Evolutionary conservation across 2,888 invertebrate species (phyloP), one percentile per base, ranked within the genome.

Genomic region (Pristionchus exspectatus): DNA sequence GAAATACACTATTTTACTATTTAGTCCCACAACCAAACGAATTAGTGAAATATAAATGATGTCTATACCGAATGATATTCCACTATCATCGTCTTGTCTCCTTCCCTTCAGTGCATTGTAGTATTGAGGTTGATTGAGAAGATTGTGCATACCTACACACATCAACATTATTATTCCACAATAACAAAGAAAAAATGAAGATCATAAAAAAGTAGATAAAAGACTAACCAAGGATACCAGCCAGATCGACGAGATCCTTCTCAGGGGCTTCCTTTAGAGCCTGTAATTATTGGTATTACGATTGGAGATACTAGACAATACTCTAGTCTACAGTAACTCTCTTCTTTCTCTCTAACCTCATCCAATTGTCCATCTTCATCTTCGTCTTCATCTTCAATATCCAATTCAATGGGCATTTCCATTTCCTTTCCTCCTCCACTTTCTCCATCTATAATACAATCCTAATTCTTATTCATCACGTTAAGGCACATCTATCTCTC

Each of bases 91-190:
- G 91, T 95, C 94, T 85, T 95, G 95, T 16, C 91, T 91, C 89
- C 93, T 96, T 56, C 95, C 95, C 88, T 95, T 95, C 86, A 96
- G 94, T 72, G 99, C 98, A 91, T 98, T 98, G 96, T 99, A 98
- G 96, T 98, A 99, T 96, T 99, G 99, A 95, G 98, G 98, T 96
- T 99, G 99, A 96, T 98, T 99, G 97, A 99, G 97, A 98, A 99
- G 98, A 91, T 98, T 98, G 96, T 99, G 99, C 97, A 99, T 98
- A 95, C 99, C 99, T 95, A 98, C 97, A 54, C 44, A n/a, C 10
- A 74, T 27, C n/a, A 33, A 50, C 44, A 50, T 50, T 50, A 50
- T 50, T 50, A n/a, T n/a, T 54, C n/a, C 44, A 84, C 9, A 81
- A 38, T n/a, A 81, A 38, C 38, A 30, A 14, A 38, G 30, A 24